phyloP scores from a whole-genome alignment of 2,113 vertebrate genomes.

The Sorex araneus region DNA sequence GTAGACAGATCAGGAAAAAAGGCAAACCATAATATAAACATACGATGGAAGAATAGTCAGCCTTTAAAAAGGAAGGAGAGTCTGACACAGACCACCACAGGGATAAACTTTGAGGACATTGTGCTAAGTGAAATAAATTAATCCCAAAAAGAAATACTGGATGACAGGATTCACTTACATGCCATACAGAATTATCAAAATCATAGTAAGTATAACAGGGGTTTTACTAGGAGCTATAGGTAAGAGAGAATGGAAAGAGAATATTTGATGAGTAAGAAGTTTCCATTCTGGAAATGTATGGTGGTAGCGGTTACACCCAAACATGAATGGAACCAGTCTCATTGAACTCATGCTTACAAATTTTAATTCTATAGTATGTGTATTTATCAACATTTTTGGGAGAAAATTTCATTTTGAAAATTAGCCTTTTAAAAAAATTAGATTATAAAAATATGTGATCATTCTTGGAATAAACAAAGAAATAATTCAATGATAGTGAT shows the following conservation, averaged over 20 bases:
- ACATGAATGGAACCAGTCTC: neutral
- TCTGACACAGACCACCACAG: neutral
- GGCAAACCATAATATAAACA: too few relatives aligned
- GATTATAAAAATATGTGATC: neutral
- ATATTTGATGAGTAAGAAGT: neutral
- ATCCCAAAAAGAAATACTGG: neutral
- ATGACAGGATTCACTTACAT: neutral
- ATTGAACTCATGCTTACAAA: neutral
- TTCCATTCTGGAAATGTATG: neutral
- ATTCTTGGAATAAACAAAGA: constrained; percentile 55
- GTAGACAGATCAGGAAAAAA: neutral
- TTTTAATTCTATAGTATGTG: neutral
- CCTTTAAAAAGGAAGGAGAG: neutral
- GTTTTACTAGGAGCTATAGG: neutral
- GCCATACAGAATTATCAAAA: neutral
- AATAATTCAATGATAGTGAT: neutral
- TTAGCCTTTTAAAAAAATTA: constrained; percentile 12
- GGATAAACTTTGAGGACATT: too few relatives aligned
- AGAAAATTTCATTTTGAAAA: constrained; percentile 43
- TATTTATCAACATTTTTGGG: neutral
- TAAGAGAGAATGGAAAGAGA: neutral
- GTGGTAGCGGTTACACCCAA: neutral
- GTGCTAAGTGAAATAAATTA: neutral
- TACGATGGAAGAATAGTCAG: neutral
- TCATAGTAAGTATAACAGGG: neutral